Conservation (phyloP, 92 coral and sea anemone species). For the Bergia sp. region DNA sequence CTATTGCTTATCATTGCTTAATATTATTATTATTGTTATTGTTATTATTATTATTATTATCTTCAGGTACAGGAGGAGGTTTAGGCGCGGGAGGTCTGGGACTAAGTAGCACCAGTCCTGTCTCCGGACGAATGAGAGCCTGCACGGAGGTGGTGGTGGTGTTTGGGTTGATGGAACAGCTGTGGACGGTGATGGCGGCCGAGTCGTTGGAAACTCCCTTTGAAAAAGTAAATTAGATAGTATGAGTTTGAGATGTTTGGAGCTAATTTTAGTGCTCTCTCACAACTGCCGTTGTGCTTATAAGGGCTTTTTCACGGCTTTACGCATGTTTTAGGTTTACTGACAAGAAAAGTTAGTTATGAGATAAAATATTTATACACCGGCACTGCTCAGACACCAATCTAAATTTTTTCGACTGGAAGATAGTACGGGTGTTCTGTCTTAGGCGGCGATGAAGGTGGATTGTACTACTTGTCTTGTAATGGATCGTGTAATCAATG, state of each 20-base stretch:
- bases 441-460: too few species aligned
- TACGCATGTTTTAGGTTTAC: too few species aligned
- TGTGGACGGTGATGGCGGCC: conserved; percentile 66
- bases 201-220: conserved; percentile 77
- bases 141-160: conserved; percentile 86
- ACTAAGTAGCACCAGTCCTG: conserved; percentile 72
- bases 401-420: not conserved
- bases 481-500: too few species aligned
- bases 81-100: conserved; percentile 88
- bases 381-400: too few species aligned
- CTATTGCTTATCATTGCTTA: too few species aligned
- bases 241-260: not conserved
- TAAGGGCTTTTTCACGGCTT: too few species aligned
- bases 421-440: too few species aligned
- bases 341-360: too few species aligned
- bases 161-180: conserved; percentile 74
- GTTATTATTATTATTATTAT: not conserved
- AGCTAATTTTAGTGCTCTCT: not conserved
- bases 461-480: too few species aligned
- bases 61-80: conserved; percentile 78
- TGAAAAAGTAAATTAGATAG: conserved; percentile 61
- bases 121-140: conserved; percentile 87
- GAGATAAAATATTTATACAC: too few species aligned
- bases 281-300: not conserved
- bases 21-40: not conserved